phyloP scores from a whole-genome alignment of 2,888 invertebrate genomes.

The Xestia xanthographa region DNA sequence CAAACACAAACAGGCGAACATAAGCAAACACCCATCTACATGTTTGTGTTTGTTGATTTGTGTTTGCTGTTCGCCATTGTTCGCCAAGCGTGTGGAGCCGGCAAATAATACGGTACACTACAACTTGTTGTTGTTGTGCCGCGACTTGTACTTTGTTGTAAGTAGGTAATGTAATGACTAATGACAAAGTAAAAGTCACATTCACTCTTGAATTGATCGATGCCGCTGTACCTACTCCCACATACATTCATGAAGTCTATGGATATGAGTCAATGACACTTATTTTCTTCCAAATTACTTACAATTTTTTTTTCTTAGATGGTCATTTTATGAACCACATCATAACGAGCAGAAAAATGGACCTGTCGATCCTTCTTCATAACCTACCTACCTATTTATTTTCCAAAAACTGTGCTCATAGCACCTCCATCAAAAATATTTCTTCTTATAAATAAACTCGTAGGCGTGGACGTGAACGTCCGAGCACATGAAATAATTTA shows the following conservation, averaged over 20 bases:
- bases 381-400: no score
- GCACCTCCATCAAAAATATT: conserved; percentile 27
- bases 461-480: conserved; percentile 47
- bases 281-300: conserved; percentile 33
- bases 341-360: neutral
- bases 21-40: no score
- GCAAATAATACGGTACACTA: no score
- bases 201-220: conserved; percentile 45
- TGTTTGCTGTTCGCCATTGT: no score
- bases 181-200: conserved; percentile 55
- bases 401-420: conserved; percentile 12
- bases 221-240: conserved; percentile 26
- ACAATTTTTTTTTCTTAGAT: neutral
- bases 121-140: no score
- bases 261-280: conserved; percentile 28
- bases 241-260: conserved; percentile 3
- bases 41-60: no score
- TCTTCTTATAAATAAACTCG: conserved; percentile 53
- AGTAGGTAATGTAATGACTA: conserved; percentile 15
- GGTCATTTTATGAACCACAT: no score
- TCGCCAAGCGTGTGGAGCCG: no score
- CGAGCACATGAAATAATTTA: conserved; percentile 46
- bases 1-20: no score
- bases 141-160: neutral
- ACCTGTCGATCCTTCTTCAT: no score